These are phyloP conservation scores for Petrolisthes manimaculis DNA, from an alignment of 2,888 invertebrate species.

Conservation along the genomic window DNA sequence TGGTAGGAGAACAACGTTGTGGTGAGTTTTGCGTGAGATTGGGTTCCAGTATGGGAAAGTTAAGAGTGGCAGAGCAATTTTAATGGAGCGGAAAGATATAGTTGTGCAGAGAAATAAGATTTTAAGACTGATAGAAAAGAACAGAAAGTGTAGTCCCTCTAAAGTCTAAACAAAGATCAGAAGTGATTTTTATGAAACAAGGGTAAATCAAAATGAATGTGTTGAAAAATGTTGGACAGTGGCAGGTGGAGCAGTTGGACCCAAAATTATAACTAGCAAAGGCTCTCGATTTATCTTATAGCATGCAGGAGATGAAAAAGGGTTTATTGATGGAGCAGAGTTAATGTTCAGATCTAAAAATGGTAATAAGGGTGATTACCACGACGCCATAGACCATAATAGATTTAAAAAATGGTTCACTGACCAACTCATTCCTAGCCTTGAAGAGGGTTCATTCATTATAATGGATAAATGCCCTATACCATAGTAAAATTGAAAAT, in stretches of 20 bases:
- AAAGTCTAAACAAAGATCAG: not conserved
- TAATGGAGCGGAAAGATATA: conserved; percentile 2
- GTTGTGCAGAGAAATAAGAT: not conserved
- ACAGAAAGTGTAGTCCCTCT: conserved; percentile 14
- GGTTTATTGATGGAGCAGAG: not conserved
- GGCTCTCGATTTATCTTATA: not conserved
- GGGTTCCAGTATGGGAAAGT: not conserved
- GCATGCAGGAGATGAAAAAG: not conserved
- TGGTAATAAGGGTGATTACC: not conserved
- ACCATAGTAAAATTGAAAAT: conserved; percentile 17
- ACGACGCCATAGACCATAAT: conserved; percentile 2
- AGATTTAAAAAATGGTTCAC: conserved; percentile 12
- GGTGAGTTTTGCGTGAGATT: not conserved
- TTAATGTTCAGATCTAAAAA: not conserved
- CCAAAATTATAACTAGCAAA: not conserved
- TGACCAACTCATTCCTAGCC: not conserved
- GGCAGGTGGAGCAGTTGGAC: conserved; percentile 14
- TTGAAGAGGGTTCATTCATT: not conserved
- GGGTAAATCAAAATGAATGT: conserved; percentile 7
- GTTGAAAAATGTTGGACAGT: not conserved
- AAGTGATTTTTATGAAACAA: not conserved
- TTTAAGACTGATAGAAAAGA: not conserved
- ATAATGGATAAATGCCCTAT: conserved; percentile 7
- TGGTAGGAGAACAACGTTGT: conserved; percentile 5
- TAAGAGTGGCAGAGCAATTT: not conserved